A percentile compares a stretch with the other conserved stretches of the same genome.
phyloP scores from a whole-genome alignment of 2,113 vertebrate species.

The rat (Rattus norvegicus) region GRCr8 NC_086034.1:71968501-71969000 shows the following conservation, averaged over 20 bases:
- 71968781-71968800: neutral
- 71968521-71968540: neutral
- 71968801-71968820: neutral
- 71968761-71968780: neutral
- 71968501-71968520: neutral
- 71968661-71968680: neutral
- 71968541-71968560: neutral
- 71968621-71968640: neutral
- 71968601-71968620: neutral
- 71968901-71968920: neutral
- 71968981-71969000: neutral
- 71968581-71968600: neutral
- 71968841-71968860: neutral
- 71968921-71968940: neutral
- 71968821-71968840: neutral
- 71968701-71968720: neutral
- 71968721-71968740: neutral
- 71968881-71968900: neutral
- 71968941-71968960: neutral
- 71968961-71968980: neutral
- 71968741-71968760: neutral
- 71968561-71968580: neutral
- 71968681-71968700: neutral
- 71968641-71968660: neutral
- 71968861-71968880: neutral